A percentile compares a stretch with the other conserved stretches of the same genome.
Evolutionary conservation across 2,797 vertebrate genomes (phyloP).

Genomic region (Amniataba percoides): DNA sequence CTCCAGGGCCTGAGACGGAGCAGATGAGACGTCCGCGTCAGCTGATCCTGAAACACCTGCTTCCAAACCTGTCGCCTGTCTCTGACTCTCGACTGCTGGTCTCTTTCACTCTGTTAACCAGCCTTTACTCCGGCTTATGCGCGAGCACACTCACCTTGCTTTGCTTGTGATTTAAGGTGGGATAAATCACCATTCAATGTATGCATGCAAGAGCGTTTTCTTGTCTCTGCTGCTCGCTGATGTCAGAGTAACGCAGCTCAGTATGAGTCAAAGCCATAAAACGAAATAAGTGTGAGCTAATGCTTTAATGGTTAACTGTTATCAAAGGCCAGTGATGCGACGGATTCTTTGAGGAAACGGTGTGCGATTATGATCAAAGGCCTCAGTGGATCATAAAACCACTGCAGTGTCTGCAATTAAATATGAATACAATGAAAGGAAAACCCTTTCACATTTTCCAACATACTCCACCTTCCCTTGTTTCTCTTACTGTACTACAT

Average conservation of each 20-base stretch:
- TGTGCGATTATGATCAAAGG: conserved; percentile 5
- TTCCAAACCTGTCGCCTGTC: conserved; percentile 32
- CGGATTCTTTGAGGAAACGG: not conserved
- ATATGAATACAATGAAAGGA: not conserved
- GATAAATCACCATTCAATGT: not conserved
- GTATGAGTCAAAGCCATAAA: conserved; percentile 33
- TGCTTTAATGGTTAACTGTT: conserved; percentile 21
- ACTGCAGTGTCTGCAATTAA: not conserved
- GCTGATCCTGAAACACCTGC: conserved; percentile 52
- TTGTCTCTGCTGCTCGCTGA: not conserved
- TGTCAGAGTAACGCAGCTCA: not conserved
- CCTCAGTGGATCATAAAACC: not conserved
- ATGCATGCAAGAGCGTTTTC: not conserved
- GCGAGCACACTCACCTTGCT: not conserved
- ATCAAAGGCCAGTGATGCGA: not conserved
- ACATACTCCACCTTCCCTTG: not conserved
- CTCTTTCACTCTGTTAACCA: not conserved
- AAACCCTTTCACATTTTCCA: not conserved
- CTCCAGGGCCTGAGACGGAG: not conserved
- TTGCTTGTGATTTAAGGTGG: not conserved
- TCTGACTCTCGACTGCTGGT: not conserved
- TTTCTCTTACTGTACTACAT: not conserved
- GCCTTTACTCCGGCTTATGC: not conserved
- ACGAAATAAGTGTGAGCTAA: conserved; percentile 18
- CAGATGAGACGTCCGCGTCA: not conserved